phyloP scores from a whole-genome alignment of 2,113 vertebrate genomes.

The Pomatorhinus ruficollis region DNA sequence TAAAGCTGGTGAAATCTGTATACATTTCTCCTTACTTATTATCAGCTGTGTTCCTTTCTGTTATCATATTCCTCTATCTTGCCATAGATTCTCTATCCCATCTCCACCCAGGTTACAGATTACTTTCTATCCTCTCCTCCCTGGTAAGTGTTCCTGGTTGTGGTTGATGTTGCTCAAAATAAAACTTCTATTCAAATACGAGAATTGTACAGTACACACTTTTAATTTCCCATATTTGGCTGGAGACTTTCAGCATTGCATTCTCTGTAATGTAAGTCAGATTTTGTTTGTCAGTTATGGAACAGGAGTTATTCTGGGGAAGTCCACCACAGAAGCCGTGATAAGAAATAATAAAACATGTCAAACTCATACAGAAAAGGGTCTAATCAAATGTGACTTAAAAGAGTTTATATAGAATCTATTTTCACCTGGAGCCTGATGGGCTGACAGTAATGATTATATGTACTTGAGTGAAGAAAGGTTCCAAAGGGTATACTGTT shows the following conservation, averaged over 20 bases:
- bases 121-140: not conserved
- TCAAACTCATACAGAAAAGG: not conserved
- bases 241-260: not conserved
- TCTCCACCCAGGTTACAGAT: not conserved
- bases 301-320: not conserved
- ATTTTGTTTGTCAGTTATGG: not conserved
- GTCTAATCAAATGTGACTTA: conserved; percentile 54
- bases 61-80: not conserved
- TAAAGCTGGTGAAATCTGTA: not conserved
- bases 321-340: not conserved
- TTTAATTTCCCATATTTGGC: not conserved
- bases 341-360: conserved; percentile 33
- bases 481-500: not conserved
- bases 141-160: not conserved
- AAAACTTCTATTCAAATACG: not conserved
- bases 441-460: conserved; percentile 51
- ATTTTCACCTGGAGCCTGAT: conserved; percentile 47
- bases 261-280: not conserved
- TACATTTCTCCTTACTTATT: not conserved
- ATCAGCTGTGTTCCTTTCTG: not conserved
- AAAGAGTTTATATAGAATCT: conserved; percentile 37
- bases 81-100: not conserved
- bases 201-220: not conserved
- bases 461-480: conserved; percentile 18
- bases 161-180: not conserved